These are phyloP conservation scores for Phytoseiulus persimilis DNA, from an alignment of 2,888 invertebrate genomes.

Conservation along the genomic window DNA sequence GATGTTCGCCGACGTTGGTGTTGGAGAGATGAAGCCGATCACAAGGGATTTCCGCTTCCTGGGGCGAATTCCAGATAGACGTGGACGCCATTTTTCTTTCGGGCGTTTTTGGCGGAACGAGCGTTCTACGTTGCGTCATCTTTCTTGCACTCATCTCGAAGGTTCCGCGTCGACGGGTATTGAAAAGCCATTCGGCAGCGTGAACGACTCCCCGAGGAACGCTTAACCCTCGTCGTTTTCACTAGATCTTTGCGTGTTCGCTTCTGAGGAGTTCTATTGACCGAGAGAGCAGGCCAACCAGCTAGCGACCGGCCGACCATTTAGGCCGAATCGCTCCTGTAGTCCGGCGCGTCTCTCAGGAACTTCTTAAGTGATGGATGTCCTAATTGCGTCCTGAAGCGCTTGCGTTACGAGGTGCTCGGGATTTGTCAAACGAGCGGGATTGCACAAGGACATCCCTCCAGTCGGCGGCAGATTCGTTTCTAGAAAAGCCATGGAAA, in stretches of 20 bases:
- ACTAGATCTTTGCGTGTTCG: not conserved
- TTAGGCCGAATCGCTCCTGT: not conserved
- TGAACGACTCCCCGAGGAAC: not conserved
- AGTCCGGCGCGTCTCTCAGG: not conserved
- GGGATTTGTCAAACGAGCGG: not conserved
- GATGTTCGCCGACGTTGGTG: not conserved
- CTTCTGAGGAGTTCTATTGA: not conserved
- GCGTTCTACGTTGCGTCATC: not conserved
- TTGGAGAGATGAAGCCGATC: not conserved
- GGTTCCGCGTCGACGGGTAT: conserved; percentile 38
- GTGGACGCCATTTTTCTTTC: not conserved
- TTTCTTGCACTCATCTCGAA: not conserved
- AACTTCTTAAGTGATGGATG: not conserved
- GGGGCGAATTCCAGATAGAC: not conserved
- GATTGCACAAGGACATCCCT: not conserved
- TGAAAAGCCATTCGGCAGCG: conserved; percentile 30
- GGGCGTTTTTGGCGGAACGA: not conserved
- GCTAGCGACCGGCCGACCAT: not conserved
- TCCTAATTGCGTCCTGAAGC: not conserved
- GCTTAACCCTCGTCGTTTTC: not conserved
- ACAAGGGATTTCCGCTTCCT: not conserved
- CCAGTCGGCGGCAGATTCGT: not conserved
- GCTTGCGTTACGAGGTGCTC: not conserved
- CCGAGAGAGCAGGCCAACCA: not conserved
- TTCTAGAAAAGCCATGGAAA: no score